Base-by-base conservation (phyloP, 2,113 vertebrate species). In the Carlito syrichta region DNA sequence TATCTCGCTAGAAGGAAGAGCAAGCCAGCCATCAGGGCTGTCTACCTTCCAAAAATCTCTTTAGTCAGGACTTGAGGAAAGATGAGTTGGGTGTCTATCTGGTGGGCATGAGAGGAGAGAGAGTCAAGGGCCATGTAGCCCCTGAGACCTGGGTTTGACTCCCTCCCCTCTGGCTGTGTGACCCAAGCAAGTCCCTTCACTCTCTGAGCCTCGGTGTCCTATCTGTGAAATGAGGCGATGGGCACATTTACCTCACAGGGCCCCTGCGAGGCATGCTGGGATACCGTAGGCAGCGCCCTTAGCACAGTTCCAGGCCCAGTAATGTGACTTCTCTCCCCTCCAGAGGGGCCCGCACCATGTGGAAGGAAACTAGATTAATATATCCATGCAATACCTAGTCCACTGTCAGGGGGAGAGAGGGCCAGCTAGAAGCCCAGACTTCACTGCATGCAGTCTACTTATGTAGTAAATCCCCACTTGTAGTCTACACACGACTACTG, bases 281-380 rank as follows among this genome's bases (percentile, higher is more conserved):
- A 27, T 19, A 10, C 50, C 4, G 43, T 1, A 17, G 50, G 60
- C 2, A 38, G 25, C 27, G 52, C 35, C 4, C 50, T 38, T 6
- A 19, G 25, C 45, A 54, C 4, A 40, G 68, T 25, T 1, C 25
- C 2, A 8, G 38, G 43, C n/a, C 6, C 68, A 32, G 11, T 20
- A 40, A 14, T 20, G 14, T 4, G 27, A n/a, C 38, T 69, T 25
- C 74, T 27, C n/a, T 32, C 38, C 43, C 48, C 6, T 14, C 11
- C 16, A 16, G 32, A 8, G 38, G 19, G 2, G 30, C n/a, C 27
- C 2, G 0, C 3, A 2, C n/a, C 32, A 48, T 0, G 8, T 12
- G 19, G 27, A n/a, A 32, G 1, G 16, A 43, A 76, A 20, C 11
- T 2, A 54, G 50, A 13, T 6, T 10, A 10, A 14, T 12, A 5